Conservation (phyloP, 2,888 invertebrate genomes). For the Melieria picta region DNA sequence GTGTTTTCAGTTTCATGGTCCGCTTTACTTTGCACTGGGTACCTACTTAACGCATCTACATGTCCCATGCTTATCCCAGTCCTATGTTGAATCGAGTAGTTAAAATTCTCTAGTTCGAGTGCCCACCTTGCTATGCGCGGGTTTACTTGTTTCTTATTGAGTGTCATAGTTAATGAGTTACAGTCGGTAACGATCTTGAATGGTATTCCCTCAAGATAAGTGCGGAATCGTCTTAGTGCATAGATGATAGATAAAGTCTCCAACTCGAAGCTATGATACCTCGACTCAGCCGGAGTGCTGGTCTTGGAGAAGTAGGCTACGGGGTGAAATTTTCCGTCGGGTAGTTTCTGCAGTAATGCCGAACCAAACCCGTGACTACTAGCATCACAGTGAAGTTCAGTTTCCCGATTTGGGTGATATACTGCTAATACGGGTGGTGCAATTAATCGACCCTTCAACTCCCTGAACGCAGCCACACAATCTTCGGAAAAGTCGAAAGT, state of each 20-base stretch:
- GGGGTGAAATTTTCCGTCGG: constrained; percentile 24
- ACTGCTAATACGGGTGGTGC: constrained; percentile 19
- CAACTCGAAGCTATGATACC: constrained; percentile 55
- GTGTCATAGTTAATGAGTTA: too few relatives aligned
- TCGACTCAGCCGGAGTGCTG: constrained; percentile 23
- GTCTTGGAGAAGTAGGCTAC: constrained; percentile 22
- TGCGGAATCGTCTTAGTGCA: too few relatives aligned
- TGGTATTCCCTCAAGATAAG: too few relatives aligned
- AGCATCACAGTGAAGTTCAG: constrained; percentile 16
- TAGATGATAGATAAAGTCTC: constrained; percentile 13
- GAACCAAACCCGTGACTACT: constrained; percentile 25
- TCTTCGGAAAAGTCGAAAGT: constrained; percentile 9
- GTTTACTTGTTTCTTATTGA: too few relatives aligned
- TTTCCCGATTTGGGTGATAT: constrained; percentile 6
- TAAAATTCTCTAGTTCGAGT: too few relatives aligned
- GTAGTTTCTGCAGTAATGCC: constrained; percentile 20
- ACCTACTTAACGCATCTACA: too few relatives aligned
- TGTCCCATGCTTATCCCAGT: too few relatives aligned
- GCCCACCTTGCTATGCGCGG: too few relatives aligned
- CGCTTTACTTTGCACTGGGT: too few relatives aligned
- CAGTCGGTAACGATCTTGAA: too few relatives aligned
- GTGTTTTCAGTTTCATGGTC: too few relatives aligned
- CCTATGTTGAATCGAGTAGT: too few relatives aligned
- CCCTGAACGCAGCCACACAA: constrained; percentile 14
- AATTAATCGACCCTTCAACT: neutral